A percentile compares a stretch with the other conserved stretches of the same genome.
Conservation (phyloP, 2,113 vertebrate species). For the Charadrius vociferus region DNA sequence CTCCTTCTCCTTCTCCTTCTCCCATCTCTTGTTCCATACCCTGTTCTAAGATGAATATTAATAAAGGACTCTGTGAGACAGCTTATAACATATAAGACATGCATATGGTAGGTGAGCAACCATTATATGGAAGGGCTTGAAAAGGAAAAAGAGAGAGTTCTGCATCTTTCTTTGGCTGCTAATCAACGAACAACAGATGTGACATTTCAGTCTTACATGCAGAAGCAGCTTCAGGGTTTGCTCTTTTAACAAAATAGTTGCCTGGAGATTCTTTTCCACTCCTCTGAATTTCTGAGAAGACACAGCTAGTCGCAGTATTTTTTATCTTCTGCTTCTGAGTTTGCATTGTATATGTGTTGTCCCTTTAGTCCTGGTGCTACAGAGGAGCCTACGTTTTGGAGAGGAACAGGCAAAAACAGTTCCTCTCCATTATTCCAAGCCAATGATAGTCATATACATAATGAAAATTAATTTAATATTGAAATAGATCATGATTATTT, state of each 20-base stretch:
- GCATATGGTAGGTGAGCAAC: background rate
- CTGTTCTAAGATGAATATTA: background rate
- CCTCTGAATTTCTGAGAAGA: constrained; percentile 14
- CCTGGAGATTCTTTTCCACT: background rate
- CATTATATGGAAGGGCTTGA: background rate
- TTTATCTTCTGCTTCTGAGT: background rate
- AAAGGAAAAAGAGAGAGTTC: background rate
- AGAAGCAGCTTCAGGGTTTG: constrained; percentile 23
- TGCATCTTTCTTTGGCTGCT: constrained; percentile 7
- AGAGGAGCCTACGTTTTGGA: background rate
- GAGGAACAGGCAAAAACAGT: background rate
- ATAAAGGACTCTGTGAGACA: background rate
- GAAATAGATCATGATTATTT: background rate
- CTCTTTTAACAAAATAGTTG: constrained; percentile 14
- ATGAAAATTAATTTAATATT: background rate
- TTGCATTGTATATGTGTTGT: background rate
- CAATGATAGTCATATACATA: background rate
- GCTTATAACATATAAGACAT: background rate
- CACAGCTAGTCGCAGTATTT: background rate
- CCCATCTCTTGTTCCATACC: background rate
- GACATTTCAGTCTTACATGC: constrained; percentile 37
- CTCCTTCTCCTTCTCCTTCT: background rate
- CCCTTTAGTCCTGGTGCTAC: background rate
- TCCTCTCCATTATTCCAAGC: background rate
- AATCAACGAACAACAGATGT: constrained; percentile 37